Conservation (phyloP, 2,888 invertebrate species). For the Theretra japonica region DNA sequence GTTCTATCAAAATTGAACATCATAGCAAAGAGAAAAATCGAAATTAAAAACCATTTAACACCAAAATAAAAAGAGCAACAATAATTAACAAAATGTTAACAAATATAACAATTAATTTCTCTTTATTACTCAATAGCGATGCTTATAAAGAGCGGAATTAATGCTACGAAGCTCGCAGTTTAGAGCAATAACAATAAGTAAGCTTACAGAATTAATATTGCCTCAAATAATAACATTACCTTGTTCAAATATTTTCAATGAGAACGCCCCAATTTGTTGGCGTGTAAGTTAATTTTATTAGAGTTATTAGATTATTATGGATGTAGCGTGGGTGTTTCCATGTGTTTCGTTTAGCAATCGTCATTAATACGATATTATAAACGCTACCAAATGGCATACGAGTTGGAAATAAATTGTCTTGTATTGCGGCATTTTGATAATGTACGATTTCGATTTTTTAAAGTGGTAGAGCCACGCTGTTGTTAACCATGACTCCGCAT, state of each 20-base stretch:
- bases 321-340: neutral
- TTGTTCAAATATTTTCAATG: conserved; percentile 22
- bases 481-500: too few relatives aligned
- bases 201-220: conserved; percentile 22
- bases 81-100: neutral
- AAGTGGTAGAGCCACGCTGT: too few relatives aligned
- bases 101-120: neutral
- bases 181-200: conserved; percentile 18
- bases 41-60: too few relatives aligned
- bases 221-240: conserved; percentile 3
- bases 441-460: too few relatives aligned
- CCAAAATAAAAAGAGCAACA: neutral
- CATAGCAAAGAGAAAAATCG: too few relatives aligned
- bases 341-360: neutral
- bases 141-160: neutral
- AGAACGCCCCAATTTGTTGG: conserved; percentile 11
- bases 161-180: conserved; percentile 5
- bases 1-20: too few relatives aligned
- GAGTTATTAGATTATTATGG: neutral
- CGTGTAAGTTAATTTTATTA: conserved; percentile 12
- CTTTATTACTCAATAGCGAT: conserved; percentile 16
- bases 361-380: neutral
- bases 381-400: too few relatives aligned
- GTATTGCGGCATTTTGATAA: too few relatives aligned
- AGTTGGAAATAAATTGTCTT: too few relatives aligned